A percentile compares a stretch with the other conserved stretches of the same genome.
These are phyloP conservation scores for Globodera ellingtonae DNA, from an alignment of 1,140 invertebrate species.

Conservation along the genomic window DNA sequence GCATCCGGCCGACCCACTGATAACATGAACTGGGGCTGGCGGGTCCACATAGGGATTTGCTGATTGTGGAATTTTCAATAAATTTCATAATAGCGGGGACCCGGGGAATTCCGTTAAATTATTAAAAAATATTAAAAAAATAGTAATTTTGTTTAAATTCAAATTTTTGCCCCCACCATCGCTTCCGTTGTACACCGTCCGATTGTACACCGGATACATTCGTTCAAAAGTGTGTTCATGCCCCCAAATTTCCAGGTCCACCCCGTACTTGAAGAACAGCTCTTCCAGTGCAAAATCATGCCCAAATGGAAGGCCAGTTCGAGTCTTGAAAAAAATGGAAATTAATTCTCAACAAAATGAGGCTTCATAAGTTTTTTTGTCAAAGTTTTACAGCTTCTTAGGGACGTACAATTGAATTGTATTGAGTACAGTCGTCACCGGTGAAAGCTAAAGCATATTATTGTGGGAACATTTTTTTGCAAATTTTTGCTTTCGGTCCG, in stretches of 20 bases:
- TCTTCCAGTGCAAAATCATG: slow-evolving; percentile 74
- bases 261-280: slow-evolving; percentile 82
- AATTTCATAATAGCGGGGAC: too few species aligned
- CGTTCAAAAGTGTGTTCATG: slow-evolving; percentile 86
- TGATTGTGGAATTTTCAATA: not conserved
- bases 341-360: not conserved
- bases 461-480: too few species aligned
- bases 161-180: slow-evolving; percentile 22
- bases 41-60: slow-evolving; percentile 68
- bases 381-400: too few species aligned
- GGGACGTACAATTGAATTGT: too few species aligned
- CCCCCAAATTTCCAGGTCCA: slow-evolving; percentile 91
- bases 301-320: slow-evolving; percentile 44
- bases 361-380: too few species aligned
- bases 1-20: slow-evolving; percentile 81
- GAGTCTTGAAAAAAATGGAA: slow-evolving; percentile 34
- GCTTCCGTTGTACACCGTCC: slow-evolving; percentile 79
- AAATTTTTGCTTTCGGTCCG: too few species aligned
- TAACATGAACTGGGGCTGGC: slow-evolving; percentile 84
- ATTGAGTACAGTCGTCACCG: too few species aligned
- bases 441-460: too few species aligned
- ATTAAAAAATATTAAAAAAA: slow-evolving; percentile 74
- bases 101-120: too few species aligned
- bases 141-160: slow-evolving; percentile 84
- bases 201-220: slow-evolving; percentile 87